Base-by-base conservation (phyloP, 2,888 invertebrate genomes). In the Mactromeris polynyma region DNA sequence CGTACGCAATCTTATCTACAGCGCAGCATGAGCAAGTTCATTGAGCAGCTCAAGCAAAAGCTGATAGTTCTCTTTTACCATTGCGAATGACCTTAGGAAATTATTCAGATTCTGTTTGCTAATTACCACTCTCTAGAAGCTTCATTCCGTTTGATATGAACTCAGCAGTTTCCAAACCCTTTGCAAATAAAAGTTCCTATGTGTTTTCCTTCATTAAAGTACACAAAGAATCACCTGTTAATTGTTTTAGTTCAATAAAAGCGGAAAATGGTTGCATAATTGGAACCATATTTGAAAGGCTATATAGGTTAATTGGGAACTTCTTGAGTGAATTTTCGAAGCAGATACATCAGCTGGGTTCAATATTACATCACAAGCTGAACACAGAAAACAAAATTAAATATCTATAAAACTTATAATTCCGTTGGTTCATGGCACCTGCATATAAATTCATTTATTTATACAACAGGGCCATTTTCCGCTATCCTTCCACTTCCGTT, bases 1-100 rank as follows among this genome's bases (percentile, higher is more conserved):
- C 73, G 19, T 26, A 36, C 73, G 73, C 73, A 73, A 73, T 73
- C 73, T 73, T 73, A 73, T 73, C 73, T 73, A 3, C 33, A 33
- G 36, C 73, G 17, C 73, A 73, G 73, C 73, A 33, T 17, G 73
- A 73, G 1, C 14, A 17, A 73, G 73, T 73, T 33, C 73, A 73
- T 33, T 33, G 73, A 73, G 73, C 0, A 33, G 58, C 58, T 64
- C 58, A 64, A 9, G 58, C n/a, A 64, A 51, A 11, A 26, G 58
- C 58, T 26, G 9, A 9, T 26, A 26, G 58, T 64, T 26, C 58
- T 26, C n/a, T 64, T 4, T 64, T 64, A n/a, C 58, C 6, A n/a
- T 26, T 9, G 26, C 26, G 58, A 64, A 64, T 64, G 58, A 64
- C 58, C 58, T 64, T 64, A 64, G n/a, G 26, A 64, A 26, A 26